Percentiles rank a stretch among this genome's conserved stretches.
Conservation (phyloP, 2,797 vertebrate genomes). For the Rhodeus uyekii region DNA sequence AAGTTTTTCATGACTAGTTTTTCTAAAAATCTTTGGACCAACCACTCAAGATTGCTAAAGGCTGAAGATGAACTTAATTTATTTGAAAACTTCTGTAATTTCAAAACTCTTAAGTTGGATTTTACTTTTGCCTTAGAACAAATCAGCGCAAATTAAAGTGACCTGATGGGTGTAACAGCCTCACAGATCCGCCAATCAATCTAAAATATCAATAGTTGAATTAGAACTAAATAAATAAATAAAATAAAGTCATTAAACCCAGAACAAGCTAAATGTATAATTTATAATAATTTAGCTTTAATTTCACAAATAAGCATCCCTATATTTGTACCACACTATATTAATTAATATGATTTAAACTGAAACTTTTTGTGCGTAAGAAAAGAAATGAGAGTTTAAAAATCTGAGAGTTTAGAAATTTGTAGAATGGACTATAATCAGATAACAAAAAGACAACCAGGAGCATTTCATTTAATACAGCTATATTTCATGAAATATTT, state of each 20-base stretch:
- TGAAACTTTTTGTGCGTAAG: neutral
- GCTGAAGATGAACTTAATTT: neutral
- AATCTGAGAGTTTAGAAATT: neutral
- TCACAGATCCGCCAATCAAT: neutral
- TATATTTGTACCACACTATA: neutral
- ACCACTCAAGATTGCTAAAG: neutral
- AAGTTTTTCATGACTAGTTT: neutral
- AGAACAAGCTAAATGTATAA: neutral
- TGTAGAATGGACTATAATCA: neutral
- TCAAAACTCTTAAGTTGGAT: neutral
- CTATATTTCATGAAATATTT: conserved; percentile 77
- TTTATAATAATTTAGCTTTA: neutral
- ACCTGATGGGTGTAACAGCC: neutral
- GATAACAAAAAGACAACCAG: conserved; percentile 42
- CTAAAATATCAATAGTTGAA: neutral
- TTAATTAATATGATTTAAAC: neutral
- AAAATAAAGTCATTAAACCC: neutral
- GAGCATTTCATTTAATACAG: conserved; percentile 69
- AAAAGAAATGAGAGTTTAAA: neutral
- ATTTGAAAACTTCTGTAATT: neutral
- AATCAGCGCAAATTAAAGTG: neutral
- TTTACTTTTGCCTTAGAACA: neutral
- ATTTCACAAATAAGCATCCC: neutral
- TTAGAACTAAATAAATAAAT: neutral
- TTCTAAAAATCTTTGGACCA: neutral